These are phyloP conservation scores for Sycobia sp. DNA, from an alignment of 1,140 invertebrate species.

Conservation along the genomic window DNA sequence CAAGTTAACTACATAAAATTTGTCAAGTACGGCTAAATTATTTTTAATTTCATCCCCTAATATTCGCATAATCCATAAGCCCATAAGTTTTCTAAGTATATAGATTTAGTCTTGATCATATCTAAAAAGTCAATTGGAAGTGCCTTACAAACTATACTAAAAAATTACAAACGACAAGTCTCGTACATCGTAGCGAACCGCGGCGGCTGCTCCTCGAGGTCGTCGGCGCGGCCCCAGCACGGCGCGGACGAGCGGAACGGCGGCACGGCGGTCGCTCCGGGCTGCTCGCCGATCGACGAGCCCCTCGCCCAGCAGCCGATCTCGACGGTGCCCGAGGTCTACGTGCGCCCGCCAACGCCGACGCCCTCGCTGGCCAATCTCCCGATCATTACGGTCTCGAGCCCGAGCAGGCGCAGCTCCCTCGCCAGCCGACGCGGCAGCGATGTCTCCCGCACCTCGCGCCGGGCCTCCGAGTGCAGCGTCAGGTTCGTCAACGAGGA, in stretches of 20 bases:
- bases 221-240: background rate
- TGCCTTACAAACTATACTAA: too few relatives aligned
- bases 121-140: too few relatives aligned
- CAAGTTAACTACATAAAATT: too few relatives aligned
- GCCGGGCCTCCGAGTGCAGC: slow-evolving; percentile 52
- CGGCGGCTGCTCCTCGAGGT: background rate
- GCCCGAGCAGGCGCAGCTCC: slow-evolving; percentile 53
- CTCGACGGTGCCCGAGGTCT: slow-evolving; percentile 55
- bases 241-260: background rate
- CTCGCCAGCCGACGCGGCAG: slow-evolving; percentile 52
- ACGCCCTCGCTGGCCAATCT: slow-evolving; percentile 51
- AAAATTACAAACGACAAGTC: too few relatives aligned
- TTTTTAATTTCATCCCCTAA: too few relatives aligned
- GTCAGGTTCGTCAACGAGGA: slow-evolving; percentile 49
- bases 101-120: too few relatives aligned
- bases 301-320: too few relatives aligned
- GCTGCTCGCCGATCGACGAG: too few relatives aligned
- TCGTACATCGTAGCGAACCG: slow-evolving; percentile 12
- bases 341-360: slow-evolving; percentile 56
- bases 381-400: slow-evolving; percentile 55
- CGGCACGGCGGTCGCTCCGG: background rate
- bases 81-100: too few relatives aligned
- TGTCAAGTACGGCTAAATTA: too few relatives aligned
- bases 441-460: slow-evolving; percentile 47
- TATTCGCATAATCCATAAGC: too few relatives aligned